Percentiles rank a stretch among this genome's conserved stretches.
These are phyloP conservation scores for Nomia melanderi DNA, from an alignment of 1,140 invertebrate species.

Conservation along the genomic window DNA sequence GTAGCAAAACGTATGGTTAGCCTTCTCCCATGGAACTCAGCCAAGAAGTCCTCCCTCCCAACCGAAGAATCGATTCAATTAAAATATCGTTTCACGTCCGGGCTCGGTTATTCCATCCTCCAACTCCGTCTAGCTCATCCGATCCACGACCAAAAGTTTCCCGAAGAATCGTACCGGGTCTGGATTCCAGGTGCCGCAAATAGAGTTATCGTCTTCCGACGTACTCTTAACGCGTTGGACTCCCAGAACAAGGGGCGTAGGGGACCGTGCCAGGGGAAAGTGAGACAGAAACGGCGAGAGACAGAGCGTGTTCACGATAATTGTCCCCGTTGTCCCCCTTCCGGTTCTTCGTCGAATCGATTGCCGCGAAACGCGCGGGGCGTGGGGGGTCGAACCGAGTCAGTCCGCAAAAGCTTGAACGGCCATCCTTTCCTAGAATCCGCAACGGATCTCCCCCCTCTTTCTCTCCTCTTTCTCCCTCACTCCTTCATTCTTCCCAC, in stretches of 20 bases:
- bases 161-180: neutral
- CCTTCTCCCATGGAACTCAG: neutral
- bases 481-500: neutral
- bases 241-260: too few relatives aligned
- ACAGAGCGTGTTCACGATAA: neutral
- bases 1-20: neutral
- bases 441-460: neutral
- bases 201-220: conserved; percentile 1
- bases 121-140: too few relatives aligned
- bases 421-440: conserved; percentile 54
- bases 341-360: conserved; percentile 37
- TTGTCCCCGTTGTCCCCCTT: conserved; percentile 15
- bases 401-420: conserved; percentile 9
- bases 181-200: neutral
- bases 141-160: neutral
- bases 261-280: too few relatives aligned
- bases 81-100: neutral
- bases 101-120: neutral
- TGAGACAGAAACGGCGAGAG: neutral
- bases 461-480: neutral
- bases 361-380: conserved; percentile 2
- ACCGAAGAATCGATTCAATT: conserved; percentile 9
- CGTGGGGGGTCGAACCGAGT: neutral
- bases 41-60: neutral
- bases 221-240: neutral